Conservation (phyloP, 2,113 vertebrate species). For the Danio rerio region GRCz12tu NC_133200.1:34283001-34283500, state of each 20-base stretch:
- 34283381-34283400: too few species aligned
- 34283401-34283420: too few species aligned
- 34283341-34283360: too few species aligned
- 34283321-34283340: too few species aligned
- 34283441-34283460: too few species aligned
- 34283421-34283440: too few species aligned
- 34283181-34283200: constrained; percentile 52
- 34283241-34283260: constrained; percentile 49
- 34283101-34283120: constrained; percentile 43
- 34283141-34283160: constrained; percentile 22
- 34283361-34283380: too few species aligned
- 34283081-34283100: constrained; percentile 7
- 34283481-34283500: too few species aligned
- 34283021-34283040: constrained; percentile 41
- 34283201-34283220: constrained; percentile 35
- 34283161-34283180: constrained; percentile 9
- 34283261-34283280: constrained; percentile 50
- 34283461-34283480: too few species aligned
- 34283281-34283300: too few species aligned
- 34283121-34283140: constrained; percentile 52
- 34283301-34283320: too few species aligned
- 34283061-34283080: not conserved
- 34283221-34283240: constrained; percentile 46
- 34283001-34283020: not conserved
- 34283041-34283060: not conserved